phyloP scores from a whole-genome alignment of 2,888 invertebrate genomes.

The Drepanosiphum platanoidis region DNA sequence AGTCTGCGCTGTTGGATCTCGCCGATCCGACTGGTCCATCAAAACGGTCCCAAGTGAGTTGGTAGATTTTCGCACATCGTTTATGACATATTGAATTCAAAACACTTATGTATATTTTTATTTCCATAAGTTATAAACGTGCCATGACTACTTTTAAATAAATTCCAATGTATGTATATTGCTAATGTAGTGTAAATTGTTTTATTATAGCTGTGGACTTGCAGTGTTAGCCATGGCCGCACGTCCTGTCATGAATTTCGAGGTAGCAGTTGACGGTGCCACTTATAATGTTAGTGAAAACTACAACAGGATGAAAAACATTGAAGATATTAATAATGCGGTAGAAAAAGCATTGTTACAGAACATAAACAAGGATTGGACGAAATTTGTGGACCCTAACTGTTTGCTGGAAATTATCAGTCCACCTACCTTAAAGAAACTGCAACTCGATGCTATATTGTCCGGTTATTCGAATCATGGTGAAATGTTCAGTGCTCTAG shows the following conservation, averaged over 20 bases:
- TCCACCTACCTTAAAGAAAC: not conserved
- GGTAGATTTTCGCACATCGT: no score
- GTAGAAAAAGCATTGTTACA: not conserved
- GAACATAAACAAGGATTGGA: not conserved
- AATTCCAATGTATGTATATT: no score
- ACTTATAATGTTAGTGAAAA: not conserved
- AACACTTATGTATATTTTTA: no score
- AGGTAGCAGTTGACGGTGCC: not conserved
- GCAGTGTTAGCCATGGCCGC: slow-evolving; percentile 30
- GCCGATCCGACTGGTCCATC: slow-evolving; percentile 2
- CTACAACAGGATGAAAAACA: no score
- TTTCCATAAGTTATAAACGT: no score
- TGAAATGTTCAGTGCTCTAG: slow-evolving; percentile 34
- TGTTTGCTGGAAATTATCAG: not conserved
- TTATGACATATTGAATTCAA: no score
- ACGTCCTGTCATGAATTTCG: not conserved
- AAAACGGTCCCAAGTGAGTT: slow-evolving; percentile 31
- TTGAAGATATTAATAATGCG: not conserved
- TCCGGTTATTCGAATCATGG: not conserved
- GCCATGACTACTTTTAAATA: no score
- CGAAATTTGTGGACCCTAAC: not conserved
- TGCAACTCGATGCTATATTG: not conserved
- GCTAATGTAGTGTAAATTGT: not conserved
- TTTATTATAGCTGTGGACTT: slow-evolving; percentile 35
- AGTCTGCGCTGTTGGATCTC: slow-evolving; percentile 13